Base-by-base conservation (phyloP, 2,888 invertebrate genomes). In the Tillus elongatus region DNA sequence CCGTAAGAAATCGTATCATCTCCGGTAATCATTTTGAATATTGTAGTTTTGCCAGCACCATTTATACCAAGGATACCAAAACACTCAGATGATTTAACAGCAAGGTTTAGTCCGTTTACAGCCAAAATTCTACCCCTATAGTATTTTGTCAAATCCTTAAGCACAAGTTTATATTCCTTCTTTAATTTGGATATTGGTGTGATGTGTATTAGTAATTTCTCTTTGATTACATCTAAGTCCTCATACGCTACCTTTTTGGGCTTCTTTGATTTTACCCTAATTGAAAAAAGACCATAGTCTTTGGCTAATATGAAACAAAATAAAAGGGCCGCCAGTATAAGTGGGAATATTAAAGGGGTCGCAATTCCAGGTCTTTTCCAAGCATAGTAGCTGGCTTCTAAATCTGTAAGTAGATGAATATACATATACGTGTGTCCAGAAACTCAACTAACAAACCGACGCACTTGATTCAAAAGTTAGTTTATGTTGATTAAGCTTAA, bases 21-120 rank as follows among this genome's bases (percentile, higher is more conserved):
- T 0, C 88, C 88, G 34, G 87, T 88, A 49, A 89, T 63, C 80
- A 87, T 85, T 64, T 83, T 83, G 58, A 91, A 91, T 0, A 88
- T 88, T 1, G 79, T 78, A 0, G 85, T 86, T 61, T 87, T 88
- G 1, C 87, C 87, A 2, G 87, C 86, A n/a, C 87, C 87, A 58
- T 88, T 86, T 0, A 85, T 77, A 1, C 87, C 87, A 30, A 88
- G 65, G 32, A 88, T 63, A 2, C 87, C 88, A 52, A 88, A 88
- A 53, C 84, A 85, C 64, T 87, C 87, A 2, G 74, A 73, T 39
- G 75, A 69, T 36, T 73, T 74, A 0, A 84, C 76, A 33, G 75
- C 80, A 56, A 73, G 57, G 54, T 56, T 48, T 10, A 34, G 42
- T 51, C 80, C 78, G 57, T 85, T 77, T 0, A 90, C 89, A 1